These are phyloP conservation scores for Falco novaeseelandiae DNA, from an alignment of 2,797 vertebrate species.

Conservation along the genomic window DNA sequence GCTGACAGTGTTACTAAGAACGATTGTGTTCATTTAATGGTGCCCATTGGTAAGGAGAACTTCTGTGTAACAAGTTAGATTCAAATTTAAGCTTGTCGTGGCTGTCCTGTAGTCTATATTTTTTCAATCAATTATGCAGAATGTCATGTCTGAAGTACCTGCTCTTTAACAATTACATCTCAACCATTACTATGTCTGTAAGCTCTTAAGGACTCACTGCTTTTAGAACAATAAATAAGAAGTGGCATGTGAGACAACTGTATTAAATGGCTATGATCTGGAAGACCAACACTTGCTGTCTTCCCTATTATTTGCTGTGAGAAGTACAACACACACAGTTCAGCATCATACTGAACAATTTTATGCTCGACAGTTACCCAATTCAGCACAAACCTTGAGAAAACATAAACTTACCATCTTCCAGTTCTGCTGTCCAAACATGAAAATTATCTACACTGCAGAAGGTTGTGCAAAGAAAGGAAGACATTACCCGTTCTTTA, in stretches of 20 bases:
- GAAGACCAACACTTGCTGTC: background rate
- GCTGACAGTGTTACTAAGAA: constrained; percentile 55
- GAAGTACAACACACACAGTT: background rate
- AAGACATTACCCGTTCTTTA: background rate
- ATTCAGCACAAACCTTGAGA: background rate
- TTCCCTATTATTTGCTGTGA: background rate
- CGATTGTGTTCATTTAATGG: constrained; percentile 55
- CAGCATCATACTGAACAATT: background rate
- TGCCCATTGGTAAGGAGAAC: constrained; percentile 51
- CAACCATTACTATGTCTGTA: constrained; percentile 12
- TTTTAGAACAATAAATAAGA: constrained; percentile 56
- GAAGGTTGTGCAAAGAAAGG: background rate
- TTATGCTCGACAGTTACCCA: background rate
- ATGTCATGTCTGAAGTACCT: constrained; percentile 27
- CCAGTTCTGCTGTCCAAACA: background rate
- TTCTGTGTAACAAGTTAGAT: constrained; percentile 1
- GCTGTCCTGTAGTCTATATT: constrained; percentile 31
- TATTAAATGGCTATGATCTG: background rate
- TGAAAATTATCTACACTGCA: background rate
- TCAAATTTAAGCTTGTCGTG: constrained; percentile 64
- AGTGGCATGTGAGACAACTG: constrained; percentile 26
- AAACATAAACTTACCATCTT: background rate
- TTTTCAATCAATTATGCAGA: constrained; percentile 53
- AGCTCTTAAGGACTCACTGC: constrained; percentile 42
- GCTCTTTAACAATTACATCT: constrained; percentile 54